Conservation (phyloP, 1,140 invertebrate genomes). For the Heliconius nattereri region DNA sequence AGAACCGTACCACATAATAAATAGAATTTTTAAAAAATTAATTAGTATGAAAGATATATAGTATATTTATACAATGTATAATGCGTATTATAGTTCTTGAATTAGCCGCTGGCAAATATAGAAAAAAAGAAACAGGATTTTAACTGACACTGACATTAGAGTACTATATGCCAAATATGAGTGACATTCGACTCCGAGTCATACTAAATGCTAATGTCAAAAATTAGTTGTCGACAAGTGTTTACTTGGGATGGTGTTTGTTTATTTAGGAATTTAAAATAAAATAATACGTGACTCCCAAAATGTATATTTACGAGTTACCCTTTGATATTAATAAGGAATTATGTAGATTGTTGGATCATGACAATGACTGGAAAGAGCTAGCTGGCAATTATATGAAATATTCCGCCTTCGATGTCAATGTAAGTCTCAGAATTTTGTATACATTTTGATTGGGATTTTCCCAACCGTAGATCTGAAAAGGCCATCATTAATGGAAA, state of each 20-base stretch:
- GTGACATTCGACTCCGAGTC: neutral
- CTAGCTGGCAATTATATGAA: slow-evolving; percentile 83
- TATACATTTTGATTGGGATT: slow-evolving; percentile 43
- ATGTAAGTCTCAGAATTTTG: slow-evolving; percentile 74
- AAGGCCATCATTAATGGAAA: slow-evolving; percentile 28
- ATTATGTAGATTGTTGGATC: slow-evolving; percentile 89
- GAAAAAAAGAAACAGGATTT: neutral
- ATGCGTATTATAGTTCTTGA: no score
- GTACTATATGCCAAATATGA: neutral
- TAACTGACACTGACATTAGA: neutral
- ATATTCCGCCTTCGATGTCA: slow-evolving; percentile 79
- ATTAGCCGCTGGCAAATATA: no score
- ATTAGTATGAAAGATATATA: no score
- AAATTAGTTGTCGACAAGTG: slow-evolving; percentile 10
- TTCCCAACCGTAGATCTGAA: slow-evolving; percentile 42
- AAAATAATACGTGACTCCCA: slow-evolving; percentile 33
- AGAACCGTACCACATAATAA: no score
- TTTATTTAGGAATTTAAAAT: neutral
- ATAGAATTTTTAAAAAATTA: no score
- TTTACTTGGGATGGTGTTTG: slow-evolving; percentile 8
- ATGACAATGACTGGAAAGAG: slow-evolving; percentile 89
- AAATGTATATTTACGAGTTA: slow-evolving; percentile 87
- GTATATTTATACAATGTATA: no score
- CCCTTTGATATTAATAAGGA: slow-evolving; percentile 85
- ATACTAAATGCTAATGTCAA: slow-evolving; percentile 5